These are phyloP conservation scores for Macrostomum cliftonense DNA, from an alignment of 2,888 invertebrate species.

Conservation along the genomic window DNA sequence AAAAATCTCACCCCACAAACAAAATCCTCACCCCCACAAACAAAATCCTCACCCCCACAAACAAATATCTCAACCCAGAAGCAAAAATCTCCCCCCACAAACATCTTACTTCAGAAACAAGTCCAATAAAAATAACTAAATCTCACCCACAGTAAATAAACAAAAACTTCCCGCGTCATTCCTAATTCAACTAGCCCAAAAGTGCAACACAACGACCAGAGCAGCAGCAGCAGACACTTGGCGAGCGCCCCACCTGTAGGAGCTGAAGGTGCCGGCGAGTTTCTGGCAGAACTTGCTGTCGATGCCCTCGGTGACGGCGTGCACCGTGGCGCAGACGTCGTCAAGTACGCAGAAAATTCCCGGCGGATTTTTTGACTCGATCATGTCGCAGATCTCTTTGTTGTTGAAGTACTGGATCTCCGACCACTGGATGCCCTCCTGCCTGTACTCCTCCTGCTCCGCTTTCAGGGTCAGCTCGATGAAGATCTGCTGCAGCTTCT, in stretches of 20 bases:
- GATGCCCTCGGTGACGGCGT: slow-evolving; percentile 48
- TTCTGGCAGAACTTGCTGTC: slow-evolving; percentile 41
- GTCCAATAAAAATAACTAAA: too few relatives aligned
- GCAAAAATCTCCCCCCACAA: too few relatives aligned
- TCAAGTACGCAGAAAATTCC: slow-evolving; percentile 50
- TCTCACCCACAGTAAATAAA: too few relatives aligned
- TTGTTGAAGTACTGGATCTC: slow-evolving; percentile 53
- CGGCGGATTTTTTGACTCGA: slow-evolving; percentile 46
- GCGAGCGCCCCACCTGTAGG: slow-evolving; percentile 23
- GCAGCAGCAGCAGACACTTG: slow-evolving; percentile 43
- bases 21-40: too few relatives aligned
- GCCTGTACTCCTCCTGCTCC: slow-evolving; percentile 51
- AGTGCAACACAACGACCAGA: too few relatives aligned
- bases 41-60: too few relatives aligned
- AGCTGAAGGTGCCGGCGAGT: slow-evolving; percentile 13
- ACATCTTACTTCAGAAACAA: too few relatives aligned
- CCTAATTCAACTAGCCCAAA: too few relatives aligned
- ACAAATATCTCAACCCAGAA: too few relatives aligned
- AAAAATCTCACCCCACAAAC: too few relatives aligned
- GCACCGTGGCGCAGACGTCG: slow-evolving; percentile 51
- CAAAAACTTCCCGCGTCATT: too few relatives aligned
- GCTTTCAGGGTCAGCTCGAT: slow-evolving; percentile 49
- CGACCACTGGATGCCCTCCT: slow-evolving; percentile 51
- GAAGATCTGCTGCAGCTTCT: slow-evolving; percentile 54
- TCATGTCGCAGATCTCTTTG: slow-evolving; percentile 50